Conservation (phyloP, 2,797 vertebrate genomes). For the Pachyuromys duprasi region DNA sequence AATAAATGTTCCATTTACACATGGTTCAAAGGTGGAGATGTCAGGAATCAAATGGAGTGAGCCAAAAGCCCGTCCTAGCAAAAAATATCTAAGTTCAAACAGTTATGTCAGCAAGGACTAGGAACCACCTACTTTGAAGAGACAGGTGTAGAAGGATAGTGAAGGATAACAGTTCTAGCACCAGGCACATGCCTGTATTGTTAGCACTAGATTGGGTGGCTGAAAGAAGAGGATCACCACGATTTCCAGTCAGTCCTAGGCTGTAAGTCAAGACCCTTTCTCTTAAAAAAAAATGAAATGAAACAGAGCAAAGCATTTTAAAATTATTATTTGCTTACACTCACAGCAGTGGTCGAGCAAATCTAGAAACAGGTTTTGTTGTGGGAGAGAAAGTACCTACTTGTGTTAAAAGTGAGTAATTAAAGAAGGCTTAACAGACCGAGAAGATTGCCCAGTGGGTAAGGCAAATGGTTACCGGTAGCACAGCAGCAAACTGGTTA, state of each 20-base stretch:
- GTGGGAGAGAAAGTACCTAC: background rate
- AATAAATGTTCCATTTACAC: slow-evolving; percentile 80
- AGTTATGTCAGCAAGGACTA: slow-evolving; percentile 55
- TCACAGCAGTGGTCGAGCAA: background rate
- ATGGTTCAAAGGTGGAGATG: slow-evolving; percentile 69
- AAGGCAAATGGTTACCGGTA: background rate
- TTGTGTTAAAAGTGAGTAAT: background rate
- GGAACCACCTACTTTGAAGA: slow-evolving; percentile 64
- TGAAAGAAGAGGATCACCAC: background rate
- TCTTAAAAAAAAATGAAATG: background rate
- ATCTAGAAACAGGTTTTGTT: background rate
- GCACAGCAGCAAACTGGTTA: background rate
- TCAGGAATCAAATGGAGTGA: slow-evolving; percentile 66
- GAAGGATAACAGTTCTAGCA: background rate
- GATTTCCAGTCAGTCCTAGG: background rate
- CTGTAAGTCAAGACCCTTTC: background rate
- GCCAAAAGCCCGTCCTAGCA: slow-evolving; percentile 65
- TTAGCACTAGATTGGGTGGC: background rate
- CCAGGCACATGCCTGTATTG: background rate
- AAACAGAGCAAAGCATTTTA: background rate
- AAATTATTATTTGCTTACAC: background rate
- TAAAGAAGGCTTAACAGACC: background rate
- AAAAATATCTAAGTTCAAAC: slow-evolving; percentile 62
- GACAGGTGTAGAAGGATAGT: background rate
- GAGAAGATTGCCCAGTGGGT: background rate